Evolutionary conservation across 2,797 vertebrate species (phyloP).

Genomic region (Margarornis squamiger): DNA sequence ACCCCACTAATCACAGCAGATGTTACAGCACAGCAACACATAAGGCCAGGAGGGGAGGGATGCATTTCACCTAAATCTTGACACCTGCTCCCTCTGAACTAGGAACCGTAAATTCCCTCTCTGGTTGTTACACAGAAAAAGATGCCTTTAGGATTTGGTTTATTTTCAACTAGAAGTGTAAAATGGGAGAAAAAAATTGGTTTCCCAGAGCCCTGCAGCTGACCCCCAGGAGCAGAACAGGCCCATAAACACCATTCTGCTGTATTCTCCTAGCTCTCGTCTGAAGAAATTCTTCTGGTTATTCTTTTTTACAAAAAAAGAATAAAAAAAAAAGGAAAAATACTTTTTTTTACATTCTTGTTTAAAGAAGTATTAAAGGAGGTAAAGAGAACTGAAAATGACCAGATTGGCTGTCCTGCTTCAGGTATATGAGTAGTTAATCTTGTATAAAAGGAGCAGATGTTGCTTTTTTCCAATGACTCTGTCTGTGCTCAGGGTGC

Average conservation of each 20-base stretch:
- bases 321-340: too few species aligned
- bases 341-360: neutral
- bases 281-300: neutral
- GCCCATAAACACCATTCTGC: neutral
- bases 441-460: neutral
- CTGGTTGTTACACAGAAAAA: neutral
- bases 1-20: neutral
- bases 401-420: neutral
- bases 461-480: neutral
- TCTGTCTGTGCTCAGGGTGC: neutral
- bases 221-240: neutral
- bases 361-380: neutral
- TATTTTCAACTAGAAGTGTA: neutral
- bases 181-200: neutral
- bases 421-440: neutral
- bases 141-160: neutral
- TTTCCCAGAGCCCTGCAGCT: neutral
- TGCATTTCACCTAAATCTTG: neutral
- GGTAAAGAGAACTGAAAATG: neutral
- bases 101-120: neutral
- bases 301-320: neutral
- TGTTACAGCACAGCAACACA: neutral
- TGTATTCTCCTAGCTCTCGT: neutral
- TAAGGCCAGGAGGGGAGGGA: neutral
- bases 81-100: neutral